Conservation (phyloP, 2,113 vertebrate species). For the Tachysurus vachellii region DNA sequence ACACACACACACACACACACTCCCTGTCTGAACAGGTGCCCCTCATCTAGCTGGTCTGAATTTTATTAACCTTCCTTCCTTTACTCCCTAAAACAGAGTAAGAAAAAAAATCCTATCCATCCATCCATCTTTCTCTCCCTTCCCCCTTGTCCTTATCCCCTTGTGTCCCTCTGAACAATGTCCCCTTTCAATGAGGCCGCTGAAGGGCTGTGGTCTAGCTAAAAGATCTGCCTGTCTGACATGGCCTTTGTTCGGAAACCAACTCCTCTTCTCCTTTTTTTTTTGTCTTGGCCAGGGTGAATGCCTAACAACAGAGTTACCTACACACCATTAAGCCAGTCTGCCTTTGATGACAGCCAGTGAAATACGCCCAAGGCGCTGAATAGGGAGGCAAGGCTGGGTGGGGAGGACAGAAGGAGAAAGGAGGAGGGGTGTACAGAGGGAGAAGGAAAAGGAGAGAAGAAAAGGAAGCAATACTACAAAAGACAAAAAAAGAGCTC, state of each 20-base stretch:
- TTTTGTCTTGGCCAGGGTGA: slow-evolving; percentile 54
- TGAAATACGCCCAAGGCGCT: slow-evolving; percentile 66
- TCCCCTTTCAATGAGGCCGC: slow-evolving; percentile 60
- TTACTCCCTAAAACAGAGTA: slow-evolving; percentile 31
- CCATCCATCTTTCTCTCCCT: slow-evolving; percentile 37
- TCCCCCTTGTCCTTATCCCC: slow-evolving; percentile 33
- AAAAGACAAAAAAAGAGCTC: slow-evolving; percentile 26
- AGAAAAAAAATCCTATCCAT: slow-evolving; percentile 26
- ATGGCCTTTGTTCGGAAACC: slow-evolving; percentile 51
- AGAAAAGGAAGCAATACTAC: slow-evolving; percentile 38
- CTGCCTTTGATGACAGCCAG: slow-evolving; percentile 66
- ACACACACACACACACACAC: slow-evolving; percentile 1
- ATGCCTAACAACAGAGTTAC: slow-evolving; percentile 68
- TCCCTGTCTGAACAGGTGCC: slow-evolving; percentile 38
- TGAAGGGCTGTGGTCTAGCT: slow-evolving; percentile 59
- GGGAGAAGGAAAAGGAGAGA: background rate
- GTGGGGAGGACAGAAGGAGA: background rate
- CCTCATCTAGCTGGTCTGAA: slow-evolving; percentile 34
- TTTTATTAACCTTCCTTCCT: slow-evolving; percentile 50
- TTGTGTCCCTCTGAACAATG: slow-evolving; percentile 58
- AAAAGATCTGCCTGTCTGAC: slow-evolving; percentile 66
- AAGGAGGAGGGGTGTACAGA: background rate
- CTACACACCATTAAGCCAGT: slow-evolving; percentile 65
- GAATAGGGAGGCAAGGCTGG: slow-evolving; percentile 56
- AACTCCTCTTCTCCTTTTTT: slow-evolving; percentile 42